phyloP scores from a whole-genome alignment of 2,888 invertebrate species.

The Melanotus villosus region DNA sequence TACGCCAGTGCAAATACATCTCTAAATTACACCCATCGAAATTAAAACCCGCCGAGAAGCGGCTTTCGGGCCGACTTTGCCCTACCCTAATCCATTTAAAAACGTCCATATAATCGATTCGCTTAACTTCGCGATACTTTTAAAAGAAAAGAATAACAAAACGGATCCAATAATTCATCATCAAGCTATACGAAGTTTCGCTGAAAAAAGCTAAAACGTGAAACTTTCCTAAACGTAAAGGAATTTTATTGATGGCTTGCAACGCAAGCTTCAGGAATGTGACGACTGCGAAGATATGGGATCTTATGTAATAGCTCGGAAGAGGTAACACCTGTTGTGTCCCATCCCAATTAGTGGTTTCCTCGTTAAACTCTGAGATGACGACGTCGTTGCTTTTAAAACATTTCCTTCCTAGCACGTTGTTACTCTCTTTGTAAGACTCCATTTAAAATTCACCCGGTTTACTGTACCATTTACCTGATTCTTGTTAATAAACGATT shows the following conservation, averaged over 20 bases:
- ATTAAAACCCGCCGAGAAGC: conserved; percentile 24
- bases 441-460: background rate
- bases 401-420: background rate
- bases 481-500: background rate
- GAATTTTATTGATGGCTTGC: conserved; percentile 9
- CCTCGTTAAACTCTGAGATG: conserved; percentile 23
- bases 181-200: background rate
- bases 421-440: background rate
- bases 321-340: conserved; percentile 38
- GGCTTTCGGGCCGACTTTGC: background rate
- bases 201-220: background rate
- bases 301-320: conserved; percentile 18
- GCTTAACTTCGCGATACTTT: background rate
- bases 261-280: background rate
- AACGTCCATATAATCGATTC: background rate
- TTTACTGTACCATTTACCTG: background rate
- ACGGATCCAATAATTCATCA: background rate
- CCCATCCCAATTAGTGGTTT: conserved; percentile 40
- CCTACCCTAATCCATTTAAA: conserved; percentile 2
- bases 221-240: background rate
- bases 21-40: conserved; percentile 25
- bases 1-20: conserved; percentile 15
- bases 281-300: conserved; percentile 2
- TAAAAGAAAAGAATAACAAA: background rate
- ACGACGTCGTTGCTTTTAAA: conserved; percentile 9